Percentiles rank a stretch among this genome's conserved stretches.
phyloP scores from a whole-genome alignment of 92 coral and sea anemone genomes.

The Epizoanthus scotinus region DNA sequence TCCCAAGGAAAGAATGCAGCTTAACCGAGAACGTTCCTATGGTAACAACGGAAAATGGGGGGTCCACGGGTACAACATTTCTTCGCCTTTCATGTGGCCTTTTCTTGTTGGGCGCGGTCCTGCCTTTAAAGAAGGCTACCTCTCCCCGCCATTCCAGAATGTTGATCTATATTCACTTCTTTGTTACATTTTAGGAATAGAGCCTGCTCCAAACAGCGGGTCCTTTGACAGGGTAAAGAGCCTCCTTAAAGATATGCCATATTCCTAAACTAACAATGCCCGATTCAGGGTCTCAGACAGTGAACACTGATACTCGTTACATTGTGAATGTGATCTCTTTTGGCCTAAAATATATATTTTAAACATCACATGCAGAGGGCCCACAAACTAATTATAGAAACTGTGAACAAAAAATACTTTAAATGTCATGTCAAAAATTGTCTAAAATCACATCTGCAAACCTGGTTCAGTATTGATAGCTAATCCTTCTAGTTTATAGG shows the following conservation, averaged over 20 bases:
- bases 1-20: slow-evolving; percentile 5
- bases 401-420: too few relatives aligned
- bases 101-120: slow-evolving; percentile 87
- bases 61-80: slow-evolving; percentile 58
- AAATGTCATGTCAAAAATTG: too few relatives aligned
- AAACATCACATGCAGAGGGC: too few relatives aligned
- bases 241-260: slow-evolving; percentile 35
- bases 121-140: slow-evolving; percentile 66
- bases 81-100: slow-evolving; percentile 67
- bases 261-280: too few relatives aligned
- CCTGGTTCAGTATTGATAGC: too few relatives aligned
- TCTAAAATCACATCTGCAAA: too few relatives aligned
- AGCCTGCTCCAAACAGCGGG: slow-evolving; percentile 81
- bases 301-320: too few relatives aligned
- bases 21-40: not conserved
- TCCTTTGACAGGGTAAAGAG: slow-evolving; percentile 53
- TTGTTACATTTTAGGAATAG: slow-evolving; percentile 69
- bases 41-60: slow-evolving; percentile 42
- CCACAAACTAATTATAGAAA: too few relatives aligned
- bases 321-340: too few relatives aligned
- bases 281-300: too few relatives aligned
- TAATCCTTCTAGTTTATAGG: too few relatives aligned
- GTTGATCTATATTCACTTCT: slow-evolving; percentile 76
- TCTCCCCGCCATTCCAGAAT: slow-evolving; percentile 53
- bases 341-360: too few relatives aligned